These are phyloP conservation scores for Halictus quadricinctus DNA, from an alignment of 2,888 invertebrate genomes.

Conservation along the genomic window DNA sequence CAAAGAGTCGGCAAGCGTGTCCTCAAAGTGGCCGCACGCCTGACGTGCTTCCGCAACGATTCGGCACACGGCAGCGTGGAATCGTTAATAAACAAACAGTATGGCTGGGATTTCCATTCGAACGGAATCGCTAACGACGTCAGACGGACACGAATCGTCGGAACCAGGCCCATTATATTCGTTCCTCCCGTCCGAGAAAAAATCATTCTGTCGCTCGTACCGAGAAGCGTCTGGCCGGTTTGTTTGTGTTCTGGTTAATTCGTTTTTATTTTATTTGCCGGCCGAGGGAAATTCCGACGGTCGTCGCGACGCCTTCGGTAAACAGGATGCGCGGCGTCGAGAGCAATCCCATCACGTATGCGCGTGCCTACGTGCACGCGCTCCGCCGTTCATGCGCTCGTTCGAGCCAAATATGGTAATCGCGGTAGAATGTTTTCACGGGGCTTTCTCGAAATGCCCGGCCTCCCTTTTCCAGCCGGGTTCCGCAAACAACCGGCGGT, in stretches of 20 bases:
- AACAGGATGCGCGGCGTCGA: slow-evolving; percentile 61
- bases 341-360: slow-evolving; percentile 69
- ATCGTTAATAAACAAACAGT: neutral
- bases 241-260: slow-evolving; percentile 69
- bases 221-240: slow-evolving; percentile 25
- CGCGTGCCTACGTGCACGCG: slow-evolving; percentile 66
- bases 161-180: slow-evolving; percentile 32
- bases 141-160: neutral
- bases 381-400: slow-evolving; percentile 57
- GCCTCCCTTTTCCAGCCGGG: slow-evolving; percentile 46
- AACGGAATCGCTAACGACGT: slow-evolving; percentile 8
- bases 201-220: neutral
- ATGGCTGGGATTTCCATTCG: neutral
- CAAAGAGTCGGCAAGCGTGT: no score
- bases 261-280: slow-evolving; percentile 68
- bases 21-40: no score
- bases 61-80: no score
- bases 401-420: slow-evolving; percentile 73
- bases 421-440: slow-evolving; percentile 72
- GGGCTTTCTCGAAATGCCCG: slow-evolving; percentile 62
- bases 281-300: slow-evolving; percentile 46
- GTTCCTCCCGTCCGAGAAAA: neutral
- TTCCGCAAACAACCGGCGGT: slow-evolving; percentile 63
- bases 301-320: slow-evolving; percentile 59
- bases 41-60: no score